Base-by-base conservation (phyloP, 2,113 vertebrate genomes). In the Lophotis ruficrista region DNA sequence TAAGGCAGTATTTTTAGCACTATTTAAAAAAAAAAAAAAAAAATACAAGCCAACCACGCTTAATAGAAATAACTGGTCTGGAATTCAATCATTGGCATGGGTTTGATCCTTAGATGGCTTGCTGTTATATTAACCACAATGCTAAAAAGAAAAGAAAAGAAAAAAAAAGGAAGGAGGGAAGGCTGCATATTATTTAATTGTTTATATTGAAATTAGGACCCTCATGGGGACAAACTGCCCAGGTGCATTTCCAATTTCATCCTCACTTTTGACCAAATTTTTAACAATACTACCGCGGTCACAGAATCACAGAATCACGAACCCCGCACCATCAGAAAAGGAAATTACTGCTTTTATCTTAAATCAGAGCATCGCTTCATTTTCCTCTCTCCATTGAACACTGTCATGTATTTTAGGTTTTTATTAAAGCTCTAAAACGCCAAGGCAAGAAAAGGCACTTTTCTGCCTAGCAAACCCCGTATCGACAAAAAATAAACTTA, bases 321-420 rank as follows among this genome's bases (percentile, higher is more conserved):
- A 37, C 8, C 5, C 24, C 0, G 0, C 1, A 0, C 25, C 28
- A 28, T 25, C 41, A 31, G 51, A 45, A 81, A 88, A 57, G 10
- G 62, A 45, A 81, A 9, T 12, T 12, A 11, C 15, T 65, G 37
- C 23, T 94, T 75, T 51, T 30, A 23, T 47, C 27, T 78, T 53
- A 7, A 24, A 75, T 28, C 72, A 60, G 25, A 86, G 2, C 7
- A 20, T 12, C 6, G 1, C 14, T 43, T 28, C 10, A 8, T 25
- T 77, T 80, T 31, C 51, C 41, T 51, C 21, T 80, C 54, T 73
- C 48, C 17, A 7, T 24, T 31, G 35, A 78, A 45, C 2, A 3
- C 17, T 51, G 14, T 45, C 4, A n/a, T 57, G 83, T 69, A 37
- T 65, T 90, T 85, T 15, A 50, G 24, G 4, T 76, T 85, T 91